Evolutionary conservation across 2,888 invertebrate species (phyloP), one percentile per base, ranked within the genome.

Genomic region (Bedellia somnulentella): DNA sequence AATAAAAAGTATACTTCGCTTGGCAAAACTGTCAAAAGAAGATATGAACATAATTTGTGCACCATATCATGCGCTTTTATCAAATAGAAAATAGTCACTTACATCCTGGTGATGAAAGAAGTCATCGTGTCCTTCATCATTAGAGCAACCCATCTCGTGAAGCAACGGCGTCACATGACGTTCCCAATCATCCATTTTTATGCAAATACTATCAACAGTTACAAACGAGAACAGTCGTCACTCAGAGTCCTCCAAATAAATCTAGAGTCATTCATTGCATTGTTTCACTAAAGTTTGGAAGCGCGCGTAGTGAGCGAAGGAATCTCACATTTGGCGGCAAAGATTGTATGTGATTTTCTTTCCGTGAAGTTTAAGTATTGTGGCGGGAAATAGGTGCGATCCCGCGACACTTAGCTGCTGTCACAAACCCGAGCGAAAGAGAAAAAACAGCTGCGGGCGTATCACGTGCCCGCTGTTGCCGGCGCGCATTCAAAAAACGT

Each of bases 71-170:
- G n/a, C 6, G 21, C n/a, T n/a, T n/a, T 24, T 33, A 42, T 42
- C n/a, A n/a, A n/a, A n/a, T n/a, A n/a, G n/a, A n/a, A n/a, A n/a
- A n/a, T n/a, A n/a, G n/a, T n/a, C 36, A 75, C 79, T 78, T 64
- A 80, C 80, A 52, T 80, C 80, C 59, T 80, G 80, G 41, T 79
- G 78, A 48, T 64, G 71, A 60, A 80, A 79, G 62, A 78, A 80
- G 58, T 80, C 79, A 42, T 78, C 77, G 47, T 79, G 79, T 41
- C 70, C 67, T 42, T 77, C 78, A 50, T 73, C 75, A 44, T 60
- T 68, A 38, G 73, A 54, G 50, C 76, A 76, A 45, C 75, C 78
- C 75, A 80, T 80, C 47, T 80, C 80, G 52, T 79, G 80, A 38
- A 80, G 63, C 36, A 80, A 71, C 27, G 79, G 78, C 34, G 79